Conservation (phyloP, 2,797 vertebrate species). For the Pantherophis vulpinus region DNA sequence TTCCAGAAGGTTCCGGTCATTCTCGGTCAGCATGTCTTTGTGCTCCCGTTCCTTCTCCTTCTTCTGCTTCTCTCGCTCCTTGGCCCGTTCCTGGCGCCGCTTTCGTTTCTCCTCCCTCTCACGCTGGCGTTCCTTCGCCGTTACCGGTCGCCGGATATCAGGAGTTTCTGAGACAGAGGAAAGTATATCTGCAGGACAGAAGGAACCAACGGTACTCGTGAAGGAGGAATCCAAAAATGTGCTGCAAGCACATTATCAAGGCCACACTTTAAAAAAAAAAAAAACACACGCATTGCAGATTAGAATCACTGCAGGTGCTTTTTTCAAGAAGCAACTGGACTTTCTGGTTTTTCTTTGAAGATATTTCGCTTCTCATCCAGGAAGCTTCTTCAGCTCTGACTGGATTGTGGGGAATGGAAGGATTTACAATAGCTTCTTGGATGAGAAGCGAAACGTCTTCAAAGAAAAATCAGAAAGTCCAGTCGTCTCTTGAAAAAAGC, state of each 20-base stretch:
- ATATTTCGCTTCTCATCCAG: too few species aligned
- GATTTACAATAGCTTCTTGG: too few species aligned
- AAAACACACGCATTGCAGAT: background rate
- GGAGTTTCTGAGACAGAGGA: slow-evolving; percentile 60
- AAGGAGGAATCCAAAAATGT: too few species aligned
- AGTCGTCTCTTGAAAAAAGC: too few species aligned
- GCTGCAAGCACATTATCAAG: background rate
- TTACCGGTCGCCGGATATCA: slow-evolving; percentile 83
- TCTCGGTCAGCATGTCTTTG: slow-evolving; percentile 83
- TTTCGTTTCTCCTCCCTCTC: slow-evolving; percentile 89
- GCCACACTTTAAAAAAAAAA: background rate
- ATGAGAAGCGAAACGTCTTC: too few species aligned
- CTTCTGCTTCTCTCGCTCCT: slow-evolving; percentile 84
- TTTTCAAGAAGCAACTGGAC: too few species aligned
- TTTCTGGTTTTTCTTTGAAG: too few species aligned
- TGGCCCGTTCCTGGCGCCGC: slow-evolving; percentile 84
- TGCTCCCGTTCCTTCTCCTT: slow-evolving; percentile 83
- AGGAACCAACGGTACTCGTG: background rate
- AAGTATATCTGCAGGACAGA: slow-evolving; percentile 54
- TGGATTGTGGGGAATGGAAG: too few species aligned
- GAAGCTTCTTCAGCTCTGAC: too few species aligned
- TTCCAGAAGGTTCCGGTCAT: slow-evolving; percentile 88
- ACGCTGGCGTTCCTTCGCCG: slow-evolving; percentile 90
- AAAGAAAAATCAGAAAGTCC: too few species aligned
- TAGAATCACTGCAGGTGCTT: background rate